These are phyloP conservation scores for Acholoe squamosa DNA, from an alignment of 2,888 invertebrate species.

Conservation along the genomic window DNA sequence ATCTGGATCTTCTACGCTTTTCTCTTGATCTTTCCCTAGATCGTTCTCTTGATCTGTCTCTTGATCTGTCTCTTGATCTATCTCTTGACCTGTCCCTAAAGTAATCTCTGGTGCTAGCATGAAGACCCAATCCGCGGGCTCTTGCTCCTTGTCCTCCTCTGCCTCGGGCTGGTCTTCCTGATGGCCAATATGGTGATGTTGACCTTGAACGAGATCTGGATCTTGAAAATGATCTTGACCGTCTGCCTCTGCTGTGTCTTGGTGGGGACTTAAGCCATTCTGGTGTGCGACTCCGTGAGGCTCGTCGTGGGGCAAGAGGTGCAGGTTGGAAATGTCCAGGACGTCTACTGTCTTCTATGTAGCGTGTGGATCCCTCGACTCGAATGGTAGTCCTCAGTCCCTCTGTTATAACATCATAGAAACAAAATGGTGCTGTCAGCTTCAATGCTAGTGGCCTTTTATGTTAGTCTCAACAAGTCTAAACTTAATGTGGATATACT, in stretches of 20 bases:
- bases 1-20: neutral
- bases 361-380: neutral
- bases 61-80: no score
- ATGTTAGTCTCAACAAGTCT: no score
- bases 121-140: no score
- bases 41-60: neutral
- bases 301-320: neutral
- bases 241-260: neutral
- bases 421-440: neutral
- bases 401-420: neutral
- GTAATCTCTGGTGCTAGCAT: no score
- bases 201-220: neutral
- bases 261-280: neutral
- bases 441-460: no score
- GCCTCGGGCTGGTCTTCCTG: no score
- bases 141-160: no score
- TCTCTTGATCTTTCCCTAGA: neutral
- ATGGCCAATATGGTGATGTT: no score
- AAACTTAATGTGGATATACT: no score
- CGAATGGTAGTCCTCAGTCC: neutral
- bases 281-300: neutral
- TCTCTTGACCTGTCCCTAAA: no score
- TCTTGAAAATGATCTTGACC: neutral
- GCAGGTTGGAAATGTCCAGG: neutral
- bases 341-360: neutral